Conservation (phyloP, 2,797 vertebrate species). For the Phylloscopus collybita region DNA sequence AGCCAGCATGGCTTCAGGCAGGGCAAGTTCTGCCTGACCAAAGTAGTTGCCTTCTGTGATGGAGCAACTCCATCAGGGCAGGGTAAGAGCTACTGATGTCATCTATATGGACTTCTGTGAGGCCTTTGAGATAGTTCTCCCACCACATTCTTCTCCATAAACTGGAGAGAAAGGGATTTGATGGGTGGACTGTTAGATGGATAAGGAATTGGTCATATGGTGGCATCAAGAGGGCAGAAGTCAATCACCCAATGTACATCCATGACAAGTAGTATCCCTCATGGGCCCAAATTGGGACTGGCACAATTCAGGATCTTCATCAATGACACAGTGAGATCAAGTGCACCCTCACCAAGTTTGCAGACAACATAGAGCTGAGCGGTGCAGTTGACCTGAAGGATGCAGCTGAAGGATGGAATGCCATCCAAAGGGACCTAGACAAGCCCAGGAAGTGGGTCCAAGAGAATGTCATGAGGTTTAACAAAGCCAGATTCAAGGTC, state of each 20-base stretch:
- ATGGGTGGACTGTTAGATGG: neutral
- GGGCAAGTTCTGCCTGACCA: neutral
- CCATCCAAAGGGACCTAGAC: neutral
- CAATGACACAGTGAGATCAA: neutral
- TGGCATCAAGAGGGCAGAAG: too few relatives aligned
- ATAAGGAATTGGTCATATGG: neutral
- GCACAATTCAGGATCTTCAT: too few relatives aligned
- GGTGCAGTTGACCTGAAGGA: too few relatives aligned
- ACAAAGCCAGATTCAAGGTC: neutral
- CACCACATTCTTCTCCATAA: neutral
- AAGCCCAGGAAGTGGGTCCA: neutral
- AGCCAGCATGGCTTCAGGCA: neutral
- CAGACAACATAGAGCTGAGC: neutral
- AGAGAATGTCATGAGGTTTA: neutral
- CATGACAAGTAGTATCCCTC: neutral
- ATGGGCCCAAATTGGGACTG: accelerated
- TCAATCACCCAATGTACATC: too few relatives aligned
- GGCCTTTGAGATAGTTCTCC: neutral
- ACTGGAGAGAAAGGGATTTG: neutral
- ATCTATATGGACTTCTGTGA: neutral
- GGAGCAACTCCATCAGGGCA: neutral
- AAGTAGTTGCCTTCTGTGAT: neutral
- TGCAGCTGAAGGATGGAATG: neutral
- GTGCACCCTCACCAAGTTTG: neutral
- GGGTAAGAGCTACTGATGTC: neutral